Conservation (phyloP, 2,888 invertebrate genomes). For the Sminthurinus aureus region DNA sequence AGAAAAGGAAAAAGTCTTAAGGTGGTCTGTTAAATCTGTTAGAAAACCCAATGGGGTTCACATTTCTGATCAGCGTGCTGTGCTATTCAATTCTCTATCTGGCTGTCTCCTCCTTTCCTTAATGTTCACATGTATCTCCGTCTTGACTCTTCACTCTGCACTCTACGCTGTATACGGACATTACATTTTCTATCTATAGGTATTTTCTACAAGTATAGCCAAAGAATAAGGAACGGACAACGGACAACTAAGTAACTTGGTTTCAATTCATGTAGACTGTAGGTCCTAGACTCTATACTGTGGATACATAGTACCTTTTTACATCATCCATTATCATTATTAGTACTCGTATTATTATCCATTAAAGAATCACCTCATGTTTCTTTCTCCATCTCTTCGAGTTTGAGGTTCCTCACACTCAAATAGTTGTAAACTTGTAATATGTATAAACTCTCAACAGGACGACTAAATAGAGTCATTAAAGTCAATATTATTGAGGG, state of each 20-base stretch:
- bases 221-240: too few species aligned
- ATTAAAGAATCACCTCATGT: constrained; percentile 4
- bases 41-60: neutral
- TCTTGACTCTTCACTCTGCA: too few species aligned
- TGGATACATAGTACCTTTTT: neutral
- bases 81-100: neutral
- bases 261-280: too few species aligned
- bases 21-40: constrained; percentile 33
- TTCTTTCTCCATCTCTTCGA: neutral
- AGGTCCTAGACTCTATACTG: too few species aligned
- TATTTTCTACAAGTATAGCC: neutral
- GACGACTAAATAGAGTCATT: neutral
- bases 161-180: too few species aligned
- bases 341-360: constrained; percentile 4
- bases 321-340: neutral
- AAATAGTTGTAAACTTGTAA: neutral
- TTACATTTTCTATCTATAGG: neutral
- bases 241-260: too few species aligned
- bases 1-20: constrained; percentile 28
- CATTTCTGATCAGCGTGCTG: constrained; percentile 15
- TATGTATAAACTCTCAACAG: neutral
- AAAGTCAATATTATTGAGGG: neutral
- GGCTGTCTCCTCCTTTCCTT: constrained; percentile 1
- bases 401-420: too few species aligned
- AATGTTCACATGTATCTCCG: neutral